Evolutionary conservation across 1,140 invertebrate species (phyloP), one percentile per base, ranked within the genome.

Genomic region (Mylabris phalerata): DNA sequence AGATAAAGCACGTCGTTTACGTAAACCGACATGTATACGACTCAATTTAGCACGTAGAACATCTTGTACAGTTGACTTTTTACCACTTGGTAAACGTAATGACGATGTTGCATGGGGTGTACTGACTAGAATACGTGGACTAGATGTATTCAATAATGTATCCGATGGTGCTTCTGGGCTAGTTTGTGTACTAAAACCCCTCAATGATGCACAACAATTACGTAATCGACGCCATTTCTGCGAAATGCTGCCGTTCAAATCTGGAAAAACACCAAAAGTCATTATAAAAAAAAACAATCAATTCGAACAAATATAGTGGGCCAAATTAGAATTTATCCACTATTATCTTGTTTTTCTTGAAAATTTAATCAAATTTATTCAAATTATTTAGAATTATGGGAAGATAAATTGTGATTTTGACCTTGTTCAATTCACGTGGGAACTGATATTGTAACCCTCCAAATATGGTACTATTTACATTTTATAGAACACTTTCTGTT

Each of bases 221-320:
- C 84, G 78, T 44, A 87, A 74, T 66, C 84, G 81, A 62, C 84
- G 76, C 85, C 85, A 87, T 77, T 84, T 78, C 71, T 87, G 84
- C 38, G 84, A 84, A 61, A 88, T 79, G 69, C 83, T 87, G 61
- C 85, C 84, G 70, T 87, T 87, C 84, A 86, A 76, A 72, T 88
- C 86, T 87, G 79, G 54, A 82, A 83, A 54, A 44, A 19, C 40
- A 52, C 43, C 27, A 40, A 43, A 42, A 1, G 10, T 42, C 10
- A 10, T 42, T 42, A 7, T 42, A 42, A 42, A 10, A 42, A 10
- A 42, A 4, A 42, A 42, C 41, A 42, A 42, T 42, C 10, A n/a
- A n/a, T 42, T 42, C 41, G 41, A 19, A 19, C 19, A 19, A 19
- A 19, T 3, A 32, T 32, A 32, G 32, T 32, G 32, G 32, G 32